Evolutionary conservation across 1,140 invertebrate species (phyloP).

Genomic region (Ericerus pela): DNA sequence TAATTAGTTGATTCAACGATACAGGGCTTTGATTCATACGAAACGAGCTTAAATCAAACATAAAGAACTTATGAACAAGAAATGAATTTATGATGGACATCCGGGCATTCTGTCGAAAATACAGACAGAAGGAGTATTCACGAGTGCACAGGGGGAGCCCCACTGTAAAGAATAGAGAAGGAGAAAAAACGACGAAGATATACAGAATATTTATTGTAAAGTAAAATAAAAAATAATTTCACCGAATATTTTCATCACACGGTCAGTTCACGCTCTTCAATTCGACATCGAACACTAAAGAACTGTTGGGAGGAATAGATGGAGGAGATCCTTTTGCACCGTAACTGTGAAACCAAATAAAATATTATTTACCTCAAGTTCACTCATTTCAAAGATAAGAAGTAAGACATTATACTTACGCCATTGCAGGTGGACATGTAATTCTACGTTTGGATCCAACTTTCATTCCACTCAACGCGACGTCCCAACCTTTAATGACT

Average conservation of each 20-base stretch:
- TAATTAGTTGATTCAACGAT: too few relatives aligned
- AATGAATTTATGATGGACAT: too few relatives aligned
- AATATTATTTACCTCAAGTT: background rate
- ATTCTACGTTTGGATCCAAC: slow-evolving; percentile 80
- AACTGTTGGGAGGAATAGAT: slow-evolving; percentile 67
- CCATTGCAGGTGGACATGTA: slow-evolving; percentile 66
- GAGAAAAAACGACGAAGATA: too few relatives aligned
- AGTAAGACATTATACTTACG: slow-evolving; percentile 40
- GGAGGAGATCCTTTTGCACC: slow-evolving; percentile 63
- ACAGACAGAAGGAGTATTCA: too few relatives aligned
- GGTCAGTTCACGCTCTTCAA: slow-evolving; percentile 64
- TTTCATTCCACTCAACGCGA: slow-evolving; percentile 76
- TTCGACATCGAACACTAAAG: slow-evolving; percentile 75
- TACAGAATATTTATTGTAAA: too few relatives aligned
- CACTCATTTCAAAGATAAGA: slow-evolving; percentile 8
- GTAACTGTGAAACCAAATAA: slow-evolving; percentile 43
- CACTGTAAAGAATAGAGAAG: too few relatives aligned
- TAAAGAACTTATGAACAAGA: too few relatives aligned
- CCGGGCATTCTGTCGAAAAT: too few relatives aligned
- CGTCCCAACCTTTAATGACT: slow-evolving; percentile 85
- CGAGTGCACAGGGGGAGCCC: too few relatives aligned
- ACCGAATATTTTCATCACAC: slow-evolving; percentile 15
- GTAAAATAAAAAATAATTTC: background rate
- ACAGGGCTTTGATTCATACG: too few relatives aligned
- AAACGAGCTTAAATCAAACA: too few relatives aligned